Conservation (phyloP, 2,797 vertebrate genomes). For the Sebastes iracundus region DNA sequence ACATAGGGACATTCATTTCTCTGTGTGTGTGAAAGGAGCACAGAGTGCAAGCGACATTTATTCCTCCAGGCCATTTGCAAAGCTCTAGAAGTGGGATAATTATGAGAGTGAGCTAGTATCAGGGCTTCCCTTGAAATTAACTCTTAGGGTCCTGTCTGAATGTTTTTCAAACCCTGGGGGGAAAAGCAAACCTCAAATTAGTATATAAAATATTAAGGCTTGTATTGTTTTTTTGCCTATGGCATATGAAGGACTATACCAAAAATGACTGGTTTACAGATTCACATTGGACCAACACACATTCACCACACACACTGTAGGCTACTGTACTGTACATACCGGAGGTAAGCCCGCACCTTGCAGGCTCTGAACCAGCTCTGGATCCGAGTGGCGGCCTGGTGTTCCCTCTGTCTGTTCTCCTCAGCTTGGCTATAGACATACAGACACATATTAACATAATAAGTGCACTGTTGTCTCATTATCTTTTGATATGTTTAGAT, state of each 20-base stretch:
- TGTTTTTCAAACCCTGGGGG: conserved; percentile 30
- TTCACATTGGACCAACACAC: not conserved
- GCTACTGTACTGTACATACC: conserved; percentile 75
- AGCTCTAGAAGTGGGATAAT: conserved; percentile 69
- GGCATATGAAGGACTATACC: not conserved
- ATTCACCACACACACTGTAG: not conserved
- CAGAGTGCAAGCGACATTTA: conserved; percentile 70
- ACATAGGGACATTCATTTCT: conserved; percentile 72
- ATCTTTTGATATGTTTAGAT: not conserved
- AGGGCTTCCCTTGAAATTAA: conserved; percentile 66
- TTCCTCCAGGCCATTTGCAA: conserved; percentile 77
- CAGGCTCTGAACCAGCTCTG: conserved; percentile 93
- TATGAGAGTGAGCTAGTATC: conserved; percentile 61
- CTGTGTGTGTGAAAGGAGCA: conserved; percentile 57
- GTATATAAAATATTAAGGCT: conserved; percentile 34
- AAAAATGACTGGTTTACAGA: not conserved
- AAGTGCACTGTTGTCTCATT: not conserved
- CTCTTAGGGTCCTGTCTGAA: conserved; percentile 26
- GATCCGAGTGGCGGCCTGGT: conserved; percentile 84
- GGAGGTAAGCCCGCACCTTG: conserved; percentile 85
- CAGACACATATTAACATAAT: not conserved
- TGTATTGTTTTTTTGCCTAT: conserved; percentile 18
- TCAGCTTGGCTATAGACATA: conserved; percentile 84
- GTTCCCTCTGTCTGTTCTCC: conserved; percentile 78
- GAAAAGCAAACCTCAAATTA: conserved; percentile 14